Conservation (phyloP, 1,140 invertebrate species). For the Hypsibius dujardini region DNA sequence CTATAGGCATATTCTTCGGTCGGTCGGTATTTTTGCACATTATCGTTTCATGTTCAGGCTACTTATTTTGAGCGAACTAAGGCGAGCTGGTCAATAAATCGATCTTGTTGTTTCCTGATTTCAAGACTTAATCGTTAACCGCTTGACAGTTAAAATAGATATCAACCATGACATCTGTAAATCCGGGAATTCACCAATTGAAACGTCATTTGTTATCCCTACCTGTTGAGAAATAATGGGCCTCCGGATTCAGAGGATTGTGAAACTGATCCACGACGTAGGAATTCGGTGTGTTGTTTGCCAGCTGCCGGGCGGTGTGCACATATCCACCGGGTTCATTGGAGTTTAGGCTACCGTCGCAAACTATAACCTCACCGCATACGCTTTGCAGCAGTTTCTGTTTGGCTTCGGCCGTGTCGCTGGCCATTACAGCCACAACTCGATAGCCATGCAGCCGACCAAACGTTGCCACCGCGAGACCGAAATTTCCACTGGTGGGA, state of each 20-base stretch:
- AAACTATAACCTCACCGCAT: not conserved
- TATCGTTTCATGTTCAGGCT: too few relatives aligned
- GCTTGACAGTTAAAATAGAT: too few relatives aligned
- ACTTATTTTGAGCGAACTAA: too few relatives aligned
- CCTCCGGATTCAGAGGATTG: not conserved
- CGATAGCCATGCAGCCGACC: conserved; percentile 4
- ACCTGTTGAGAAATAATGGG: not conserved
- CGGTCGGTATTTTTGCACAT: too few relatives aligned
- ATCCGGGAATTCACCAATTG: too few relatives aligned
- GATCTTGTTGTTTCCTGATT: too few relatives aligned
- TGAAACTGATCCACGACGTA: conserved; percentile 6
- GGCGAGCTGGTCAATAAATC: too few relatives aligned
- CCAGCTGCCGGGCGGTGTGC: not conserved
- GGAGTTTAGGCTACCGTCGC: not conserved
- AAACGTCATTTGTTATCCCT: too few relatives aligned
- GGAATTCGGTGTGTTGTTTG: not conserved
- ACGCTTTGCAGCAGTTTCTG: not conserved
- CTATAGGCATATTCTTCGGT: too few relatives aligned
- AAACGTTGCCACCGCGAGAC: not conserved
- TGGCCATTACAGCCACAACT: not conserved
- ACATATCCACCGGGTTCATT: conserved; percentile 9
- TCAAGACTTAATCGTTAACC: too few relatives aligned
- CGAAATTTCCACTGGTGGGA: conserved; percentile 3
- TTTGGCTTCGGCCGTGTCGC: not conserved
- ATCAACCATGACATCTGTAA: too few relatives aligned